A percentile compares a stretch with the other conserved stretches of the same genome.
Evolutionary conservation across 2,797 vertebrate species (phyloP).

Genomic region (Momotus momota): DNA sequence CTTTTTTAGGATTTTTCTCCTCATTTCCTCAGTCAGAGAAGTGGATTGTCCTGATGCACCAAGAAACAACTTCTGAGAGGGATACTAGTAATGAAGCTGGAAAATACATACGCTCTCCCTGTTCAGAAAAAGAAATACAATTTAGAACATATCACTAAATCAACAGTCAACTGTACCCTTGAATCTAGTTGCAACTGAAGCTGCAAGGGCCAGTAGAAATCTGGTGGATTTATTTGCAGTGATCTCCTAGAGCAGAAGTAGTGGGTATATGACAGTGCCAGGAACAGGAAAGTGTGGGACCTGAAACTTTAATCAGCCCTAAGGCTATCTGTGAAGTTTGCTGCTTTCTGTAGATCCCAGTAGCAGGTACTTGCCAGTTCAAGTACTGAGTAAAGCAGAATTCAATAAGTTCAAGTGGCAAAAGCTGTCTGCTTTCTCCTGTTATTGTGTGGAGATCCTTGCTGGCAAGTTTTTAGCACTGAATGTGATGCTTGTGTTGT

Average conservation of each 20-base stretch:
- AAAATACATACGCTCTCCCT: background rate
- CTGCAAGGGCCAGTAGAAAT: background rate
- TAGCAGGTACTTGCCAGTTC: background rate
- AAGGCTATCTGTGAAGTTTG: accelerated
- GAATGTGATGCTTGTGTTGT: accelerated
- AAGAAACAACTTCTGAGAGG: background rate
- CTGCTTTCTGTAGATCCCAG: background rate
- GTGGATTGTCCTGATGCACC: background rate
- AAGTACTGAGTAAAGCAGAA: background rate
- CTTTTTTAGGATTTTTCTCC: background rate
- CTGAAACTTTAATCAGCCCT: background rate
- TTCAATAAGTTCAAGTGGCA: background rate
- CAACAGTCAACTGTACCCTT: background rate
- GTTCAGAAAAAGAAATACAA: background rate
- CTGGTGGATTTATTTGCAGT: background rate
- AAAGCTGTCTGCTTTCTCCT: background rate
- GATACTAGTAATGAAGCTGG: background rate
- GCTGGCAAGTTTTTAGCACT: background rate
- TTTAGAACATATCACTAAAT: background rate
- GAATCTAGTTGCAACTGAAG: background rate
- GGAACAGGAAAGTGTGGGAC: background rate
- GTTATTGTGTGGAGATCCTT: background rate
- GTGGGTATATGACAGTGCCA: too few species aligned
- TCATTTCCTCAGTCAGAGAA: background rate
- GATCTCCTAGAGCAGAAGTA: background rate